Evolutionary conservation across 2,888 invertebrate genomes (phyloP).

Genomic region (Drosophila heteroneura): DNA sequence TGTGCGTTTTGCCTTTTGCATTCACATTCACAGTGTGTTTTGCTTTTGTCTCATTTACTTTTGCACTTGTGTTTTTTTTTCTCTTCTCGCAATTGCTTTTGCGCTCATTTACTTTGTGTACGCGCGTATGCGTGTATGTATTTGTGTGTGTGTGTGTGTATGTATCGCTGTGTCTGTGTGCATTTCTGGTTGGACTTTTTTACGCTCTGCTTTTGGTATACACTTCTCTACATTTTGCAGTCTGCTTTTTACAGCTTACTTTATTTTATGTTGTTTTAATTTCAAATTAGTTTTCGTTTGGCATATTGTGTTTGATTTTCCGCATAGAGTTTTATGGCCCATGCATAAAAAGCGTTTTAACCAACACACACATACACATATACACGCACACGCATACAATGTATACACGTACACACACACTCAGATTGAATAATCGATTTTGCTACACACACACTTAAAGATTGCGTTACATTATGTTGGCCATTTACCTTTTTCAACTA

Average conservation of each 20-base stretch:
- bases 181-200: constrained; percentile 59
- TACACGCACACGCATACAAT: constrained; percentile 24
- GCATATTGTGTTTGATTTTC: constrained; percentile 49
- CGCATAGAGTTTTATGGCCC: constrained; percentile 28
- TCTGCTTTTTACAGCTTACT: constrained; percentile 33
- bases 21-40: constrained; percentile 30
- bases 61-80: constrained; percentile 41
- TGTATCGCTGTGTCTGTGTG: constrained; percentile 48
- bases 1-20: constrained; percentile 42
- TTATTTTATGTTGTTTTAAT: constrained; percentile 20
- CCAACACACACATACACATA: constrained; percentile 45
- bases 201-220: constrained; percentile 57
- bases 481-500: constrained; percentile 55
- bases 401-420: constrained; percentile 38
- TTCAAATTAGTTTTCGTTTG: constrained; percentile 52
- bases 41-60: constrained; percentile 61
- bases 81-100: constrained; percentile 50
- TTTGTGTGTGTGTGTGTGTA: constrained; percentile 32
- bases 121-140: constrained; percentile 22
- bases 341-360: constrained; percentile 52
- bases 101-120: constrained; percentile 50
- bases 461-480: constrained; percentile 39
- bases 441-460: constrained; percentile 52
- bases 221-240: constrained; percentile 51
- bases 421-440: constrained; percentile 79